Base-by-base conservation (phyloP, 2,888 invertebrate genomes). In the Watsonalla cultraria region DNA sequence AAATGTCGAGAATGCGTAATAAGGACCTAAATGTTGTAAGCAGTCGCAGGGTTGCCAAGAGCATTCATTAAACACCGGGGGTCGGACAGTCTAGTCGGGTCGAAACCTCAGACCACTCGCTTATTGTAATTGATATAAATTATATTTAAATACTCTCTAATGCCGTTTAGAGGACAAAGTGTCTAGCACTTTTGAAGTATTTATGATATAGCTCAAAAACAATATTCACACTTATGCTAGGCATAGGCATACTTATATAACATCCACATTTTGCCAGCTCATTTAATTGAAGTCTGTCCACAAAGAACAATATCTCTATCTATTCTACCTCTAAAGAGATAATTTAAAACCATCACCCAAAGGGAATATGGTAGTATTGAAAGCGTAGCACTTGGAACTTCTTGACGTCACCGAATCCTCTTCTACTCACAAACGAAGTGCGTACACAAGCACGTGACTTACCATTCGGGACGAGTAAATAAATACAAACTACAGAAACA, bases 1-100 rank as follows among this genome's bases (percentile, higher is more conserved):
- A 86, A 90, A 88, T 89, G 86, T 84, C 84, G 84, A 88, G 86
- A 88, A 88, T 88, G 78, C 84, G 84, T 85, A 90, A 90, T 88
- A 87, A 87, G 86, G 81, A 75, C 75, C 80, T 83, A 85, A 88
- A 84, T 84, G 82, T 83, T 87, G 80, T 82, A 84, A 83, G 78
- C 82, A 76, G 65, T 79, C 74, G 72, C 70, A 63, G 74, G 78
- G 75, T 76, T 74, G 70, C 74, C 72, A 71, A 80, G 77, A 77
- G 80, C 74, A 72, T 78, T 78, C 76, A 86, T 86, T 83, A 80
- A 76, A 75, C 75, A 76, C 74, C 72, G 58, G 73, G 74, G 75
- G 72, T 71, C 70, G 79, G 82, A 81, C 81, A 77, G 78, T 77
- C 72, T 72, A 70, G 74, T 49, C 15, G 8, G 35, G 34, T 35